Evolutionary conservation across 2,888 invertebrate species (phyloP), one percentile per base, ranked within the genome.

Genomic region (Philereme transversata): DNA sequence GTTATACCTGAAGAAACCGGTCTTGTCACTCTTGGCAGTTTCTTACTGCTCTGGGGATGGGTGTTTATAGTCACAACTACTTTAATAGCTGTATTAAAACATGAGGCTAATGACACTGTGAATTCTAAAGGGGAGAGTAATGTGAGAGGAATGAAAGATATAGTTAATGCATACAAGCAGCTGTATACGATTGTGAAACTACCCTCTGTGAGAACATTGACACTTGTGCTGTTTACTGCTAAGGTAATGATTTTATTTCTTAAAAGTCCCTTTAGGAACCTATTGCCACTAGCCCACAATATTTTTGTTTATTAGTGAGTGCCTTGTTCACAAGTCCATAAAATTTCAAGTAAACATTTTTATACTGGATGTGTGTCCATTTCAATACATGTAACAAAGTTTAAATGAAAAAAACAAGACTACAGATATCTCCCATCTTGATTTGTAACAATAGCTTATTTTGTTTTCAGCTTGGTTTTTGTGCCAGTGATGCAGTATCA

Each of bases 41-140:
- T 99, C 86, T 93, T 99, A 10, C 95, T 96, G 81, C 98, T 99
- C 83, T 99, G 99, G 99, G 98, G 98, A 5, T 94, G 97, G 87
- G 93, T 97, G 3, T 99, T 99, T 83, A 93, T 99, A 52, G 82
- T 96, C 2, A 96, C 97, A 1, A 99, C 99, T 0, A 97, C 98
- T 0, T 78, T 99, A 4, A 96, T 99, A 51, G 96, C 97, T 43
- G 64, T 99, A 9, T 93, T 98, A n/a, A 99, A 99, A 84, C 94
- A 93, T 67, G 99, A 99, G 88, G 92, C 93, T 65, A 90, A 93
- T 81, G 86, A 94, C 65, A 67, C 73, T 8, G 69, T 64, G 1
- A 73, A 76, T 34, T 73, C 73, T 5, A 76, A 38, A 47, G 59
- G 74, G 60, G 81, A 86, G 7, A 80, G 69, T 60, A 77, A 84